These are phyloP conservation scores for Ectobius pallidus DNA, from an alignment of 2,888 invertebrate species.

Conservation along the genomic window DNA sequence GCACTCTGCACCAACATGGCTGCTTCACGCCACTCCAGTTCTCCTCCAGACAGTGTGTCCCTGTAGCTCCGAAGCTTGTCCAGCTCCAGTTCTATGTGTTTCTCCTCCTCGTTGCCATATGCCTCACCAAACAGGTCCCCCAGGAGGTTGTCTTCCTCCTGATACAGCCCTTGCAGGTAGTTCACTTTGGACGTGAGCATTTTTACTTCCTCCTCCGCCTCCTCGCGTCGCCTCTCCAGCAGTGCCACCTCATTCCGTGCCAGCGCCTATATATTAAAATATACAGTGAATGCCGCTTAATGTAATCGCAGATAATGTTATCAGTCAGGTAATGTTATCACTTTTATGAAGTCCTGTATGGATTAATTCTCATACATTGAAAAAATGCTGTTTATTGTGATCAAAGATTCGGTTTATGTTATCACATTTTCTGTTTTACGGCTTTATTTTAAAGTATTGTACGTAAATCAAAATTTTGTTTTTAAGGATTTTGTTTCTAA, in stretches of 20 bases:
- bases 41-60: slow-evolving; percentile 51
- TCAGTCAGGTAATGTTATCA: too few species aligned
- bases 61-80: slow-evolving; percentile 52
- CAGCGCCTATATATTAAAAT: slow-evolving; percentile 47
- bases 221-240: slow-evolving; percentile 47
- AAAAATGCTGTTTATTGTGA: too few species aligned
- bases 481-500: too few species aligned
- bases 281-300: background rate
- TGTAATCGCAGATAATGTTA: too few species aligned
- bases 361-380: too few species aligned
- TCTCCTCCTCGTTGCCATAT: slow-evolving; percentile 41
- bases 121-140: slow-evolving; percentile 43
- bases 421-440: too few species aligned
- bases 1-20: slow-evolving; percentile 50
- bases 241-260: slow-evolving; percentile 47
- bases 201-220: slow-evolving; percentile 49
- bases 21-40: slow-evolving; percentile 51
- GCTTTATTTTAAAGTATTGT: too few species aligned
- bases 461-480: too few species aligned
- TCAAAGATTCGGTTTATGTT: too few species aligned
- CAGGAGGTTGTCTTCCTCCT: slow-evolving; percentile 50
- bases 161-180: slow-evolving; percentile 50
- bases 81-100: slow-evolving; percentile 45
- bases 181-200: slow-evolving; percentile 49
- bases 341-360: too few species aligned